These are phyloP conservation scores for Amphiprion percula DNA, from an alignment of 2,113 vertebrate genomes.

Conservation along the genomic window DNA sequence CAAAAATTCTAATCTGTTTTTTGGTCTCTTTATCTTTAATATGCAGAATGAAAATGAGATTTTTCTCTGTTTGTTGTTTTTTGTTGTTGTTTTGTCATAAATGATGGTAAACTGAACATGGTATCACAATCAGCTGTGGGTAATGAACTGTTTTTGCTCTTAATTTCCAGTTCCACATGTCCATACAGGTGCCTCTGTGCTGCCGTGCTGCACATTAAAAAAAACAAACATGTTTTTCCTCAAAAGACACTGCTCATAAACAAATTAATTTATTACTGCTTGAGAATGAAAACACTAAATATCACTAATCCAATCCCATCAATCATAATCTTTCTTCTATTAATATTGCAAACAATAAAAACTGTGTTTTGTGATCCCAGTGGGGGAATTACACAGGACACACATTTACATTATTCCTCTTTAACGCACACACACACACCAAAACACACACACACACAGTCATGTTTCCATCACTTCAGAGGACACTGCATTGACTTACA, in stretches of 20 bases:
- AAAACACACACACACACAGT: too few relatives aligned
- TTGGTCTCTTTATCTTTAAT: not conserved
- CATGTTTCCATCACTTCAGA: not conserved
- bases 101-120: too few relatives aligned
- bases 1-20: not conserved
- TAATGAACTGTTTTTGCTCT: too few relatives aligned
- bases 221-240: constrained; percentile 69
- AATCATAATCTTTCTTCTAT: constrained; percentile 72
- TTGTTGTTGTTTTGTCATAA: not conserved
- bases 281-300: constrained; percentile 52
- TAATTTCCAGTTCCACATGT: constrained; percentile 25
- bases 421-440: constrained; percentile 5
- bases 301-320: constrained; percentile 65
- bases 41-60: not conserved
- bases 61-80: not conserved
- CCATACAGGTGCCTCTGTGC: constrained; percentile 40
- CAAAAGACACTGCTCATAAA: constrained; percentile 44
- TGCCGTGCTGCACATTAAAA: not conserved
- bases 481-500: not conserved
- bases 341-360: constrained; percentile 73
- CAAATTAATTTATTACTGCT: constrained; percentile 67
- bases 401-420: constrained; percentile 67
- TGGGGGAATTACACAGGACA: constrained; percentile 70
- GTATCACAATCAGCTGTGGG: too few relatives aligned
- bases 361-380: constrained; percentile 63